These are phyloP conservation scores for Oceanodroma leucorhoa DNA, from an alignment of 2,797 vertebrate genomes.

Conservation along the genomic window DNA sequence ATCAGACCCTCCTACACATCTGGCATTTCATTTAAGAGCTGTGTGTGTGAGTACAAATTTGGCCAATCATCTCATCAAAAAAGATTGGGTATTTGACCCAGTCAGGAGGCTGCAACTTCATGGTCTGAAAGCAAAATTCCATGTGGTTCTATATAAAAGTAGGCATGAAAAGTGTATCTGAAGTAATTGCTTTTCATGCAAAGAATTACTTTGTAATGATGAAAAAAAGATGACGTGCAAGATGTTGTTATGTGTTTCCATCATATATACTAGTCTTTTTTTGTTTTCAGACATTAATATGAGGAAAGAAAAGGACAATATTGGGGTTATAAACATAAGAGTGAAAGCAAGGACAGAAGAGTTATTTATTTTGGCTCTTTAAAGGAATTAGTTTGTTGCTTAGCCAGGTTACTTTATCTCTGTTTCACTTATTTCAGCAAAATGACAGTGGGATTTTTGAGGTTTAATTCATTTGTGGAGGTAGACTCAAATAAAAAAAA, in stretches of 20 bases:
- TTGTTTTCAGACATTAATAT: neutral
- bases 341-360: neutral
- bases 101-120: neutral
- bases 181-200: neutral
- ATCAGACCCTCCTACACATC: neutral
- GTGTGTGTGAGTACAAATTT: neutral
- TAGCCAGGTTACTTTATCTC: neutral
- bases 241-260: neutral
- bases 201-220: neutral
- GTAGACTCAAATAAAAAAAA: neutral
- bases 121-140: neutral
- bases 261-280: neutral
- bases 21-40: neutral
- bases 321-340: neutral
- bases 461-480: neutral
- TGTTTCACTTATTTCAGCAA: neutral
- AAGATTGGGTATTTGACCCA: neutral
- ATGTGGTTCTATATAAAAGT: neutral
- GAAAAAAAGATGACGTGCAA: neutral
- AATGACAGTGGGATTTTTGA: neutral
- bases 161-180: neutral
- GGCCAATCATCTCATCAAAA: neutral
- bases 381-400: neutral
- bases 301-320: neutral
- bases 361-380: neutral